phyloP scores from a whole-genome alignment of 1,140 invertebrate species.

The Drosophila sp. region DNA sequence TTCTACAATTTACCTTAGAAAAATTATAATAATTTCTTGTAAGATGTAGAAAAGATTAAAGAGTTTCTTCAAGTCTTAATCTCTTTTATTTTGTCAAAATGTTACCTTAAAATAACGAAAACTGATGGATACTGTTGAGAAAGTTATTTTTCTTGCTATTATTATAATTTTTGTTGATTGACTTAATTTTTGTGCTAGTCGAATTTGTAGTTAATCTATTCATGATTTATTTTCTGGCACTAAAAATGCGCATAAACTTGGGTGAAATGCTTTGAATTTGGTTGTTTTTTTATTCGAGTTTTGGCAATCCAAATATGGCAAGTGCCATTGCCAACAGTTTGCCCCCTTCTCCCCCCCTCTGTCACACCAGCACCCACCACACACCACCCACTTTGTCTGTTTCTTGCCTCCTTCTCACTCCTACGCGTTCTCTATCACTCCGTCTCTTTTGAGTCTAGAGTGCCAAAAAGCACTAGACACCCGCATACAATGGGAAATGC shows the following conservation, averaged over 20 bases:
- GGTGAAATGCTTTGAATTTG: constrained; percentile 17
- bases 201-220: background rate
- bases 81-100: too few relatives aligned
- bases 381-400: background rate
- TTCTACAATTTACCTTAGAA: too few relatives aligned
- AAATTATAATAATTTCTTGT: too few relatives aligned
- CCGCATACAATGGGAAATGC: constrained; percentile 75
- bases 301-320: constrained; percentile 69
- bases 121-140: too few relatives aligned
- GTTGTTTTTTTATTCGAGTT: constrained; percentile 41
- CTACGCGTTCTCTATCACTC: background rate
- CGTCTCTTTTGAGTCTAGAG: constrained; percentile 40
- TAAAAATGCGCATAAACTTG: constrained; percentile 30
- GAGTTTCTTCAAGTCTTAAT: too few relatives aligned
- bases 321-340: constrained; percentile 46
- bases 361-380: background rate
- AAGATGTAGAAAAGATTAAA: too few relatives aligned
- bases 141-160: too few relatives aligned
- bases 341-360: background rate
- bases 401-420: background rate
- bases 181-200: background rate
- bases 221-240: too few relatives aligned
- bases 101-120: too few relatives aligned
- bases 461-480: constrained; percentile 76
- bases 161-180: background rate